Percentiles rank a stretch among this genome's conserved stretches.
Evolutionary conservation across 2,888 invertebrate species (phyloP).

Genomic region (Phortica magna): DNA sequence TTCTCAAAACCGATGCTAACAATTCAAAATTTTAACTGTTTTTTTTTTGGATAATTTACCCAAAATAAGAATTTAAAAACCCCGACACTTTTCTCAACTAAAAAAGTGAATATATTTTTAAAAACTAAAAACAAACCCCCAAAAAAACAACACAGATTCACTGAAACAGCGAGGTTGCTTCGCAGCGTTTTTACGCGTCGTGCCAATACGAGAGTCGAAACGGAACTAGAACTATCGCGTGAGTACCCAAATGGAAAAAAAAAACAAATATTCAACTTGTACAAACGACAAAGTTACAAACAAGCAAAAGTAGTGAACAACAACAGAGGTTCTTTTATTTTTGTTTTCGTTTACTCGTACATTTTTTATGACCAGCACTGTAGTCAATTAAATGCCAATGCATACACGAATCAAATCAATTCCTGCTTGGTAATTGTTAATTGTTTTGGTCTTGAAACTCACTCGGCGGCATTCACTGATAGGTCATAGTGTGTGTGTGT

Average conservation of each 20-base stretch:
- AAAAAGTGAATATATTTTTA: constrained; percentile 18
- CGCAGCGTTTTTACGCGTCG: constrained; percentile 93
- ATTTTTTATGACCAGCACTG: not conserved
- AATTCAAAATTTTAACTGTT: constrained; percentile 66
- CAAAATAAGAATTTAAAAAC: constrained; percentile 5
- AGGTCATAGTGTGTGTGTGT: not conserved
- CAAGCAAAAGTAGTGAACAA: not conserved
- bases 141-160: constrained; percentile 85
- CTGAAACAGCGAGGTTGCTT: constrained; percentile 97
- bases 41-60: not conserved
- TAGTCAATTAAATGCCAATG: constrained; percentile 28
- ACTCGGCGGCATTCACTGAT: not conserved
- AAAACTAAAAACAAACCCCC: not conserved
- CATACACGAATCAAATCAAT: not conserved
- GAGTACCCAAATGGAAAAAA: constrained; percentile 80
- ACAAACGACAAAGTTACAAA: not conserved
- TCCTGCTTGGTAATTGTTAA: not conserved
- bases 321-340: not conserved
- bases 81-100: constrained; percentile 24
- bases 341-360: constrained; percentile 5
- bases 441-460: constrained; percentile 18
- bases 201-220: constrained; percentile 87
- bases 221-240: constrained; percentile 95
- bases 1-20: constrained; percentile 54
- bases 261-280: not conserved